A percentile compares a stretch with the other conserved stretches of the same genome.
phyloP scores from a whole-genome alignment of 2,113 vertebrate species.

The Alaudala cheleensis region DNA sequence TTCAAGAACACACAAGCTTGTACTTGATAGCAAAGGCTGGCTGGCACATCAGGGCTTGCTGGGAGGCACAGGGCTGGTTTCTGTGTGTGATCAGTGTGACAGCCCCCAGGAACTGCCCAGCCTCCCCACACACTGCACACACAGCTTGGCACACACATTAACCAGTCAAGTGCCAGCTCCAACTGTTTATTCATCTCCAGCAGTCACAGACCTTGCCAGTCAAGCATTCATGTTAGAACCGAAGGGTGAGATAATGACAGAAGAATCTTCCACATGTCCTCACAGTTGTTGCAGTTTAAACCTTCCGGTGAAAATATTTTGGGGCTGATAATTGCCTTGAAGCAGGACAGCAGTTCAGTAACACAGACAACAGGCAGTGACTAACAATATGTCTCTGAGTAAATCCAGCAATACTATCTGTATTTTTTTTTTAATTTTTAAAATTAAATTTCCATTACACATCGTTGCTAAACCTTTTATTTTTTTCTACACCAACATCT shows the following conservation, averaged over 20 bases:
- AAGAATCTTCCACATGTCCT: constrained; percentile 60
- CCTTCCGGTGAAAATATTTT: constrained; percentile 7
- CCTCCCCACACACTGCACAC: not conserved
- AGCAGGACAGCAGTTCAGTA: not conserved
- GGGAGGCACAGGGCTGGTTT: not conserved
- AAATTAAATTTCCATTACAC: not conserved
- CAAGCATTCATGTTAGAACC: not conserved
- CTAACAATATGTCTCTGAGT: not conserved
- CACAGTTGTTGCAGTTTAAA: constrained; percentile 46
- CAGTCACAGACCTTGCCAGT: not conserved
- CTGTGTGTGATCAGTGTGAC: constrained; percentile 20
- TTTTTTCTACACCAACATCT: not conserved
- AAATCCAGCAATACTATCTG: not conserved
- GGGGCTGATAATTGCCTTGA: not conserved
- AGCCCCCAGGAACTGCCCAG: not conserved
- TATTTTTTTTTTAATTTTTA: not conserved
- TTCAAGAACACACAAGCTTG: not conserved
- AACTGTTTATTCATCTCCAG: constrained; percentile 20
- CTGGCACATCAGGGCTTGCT: not conserved
- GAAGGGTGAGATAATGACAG: constrained; percentile 38
- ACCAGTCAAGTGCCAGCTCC: constrained; percentile 12
- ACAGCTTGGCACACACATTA: not conserved
- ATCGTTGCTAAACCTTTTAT: not conserved
- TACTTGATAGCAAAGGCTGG: not conserved
- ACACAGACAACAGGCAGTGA: not conserved